Conservation (phyloP, 2,797 vertebrate species). For the Thripadectes ignobilis region DNA sequence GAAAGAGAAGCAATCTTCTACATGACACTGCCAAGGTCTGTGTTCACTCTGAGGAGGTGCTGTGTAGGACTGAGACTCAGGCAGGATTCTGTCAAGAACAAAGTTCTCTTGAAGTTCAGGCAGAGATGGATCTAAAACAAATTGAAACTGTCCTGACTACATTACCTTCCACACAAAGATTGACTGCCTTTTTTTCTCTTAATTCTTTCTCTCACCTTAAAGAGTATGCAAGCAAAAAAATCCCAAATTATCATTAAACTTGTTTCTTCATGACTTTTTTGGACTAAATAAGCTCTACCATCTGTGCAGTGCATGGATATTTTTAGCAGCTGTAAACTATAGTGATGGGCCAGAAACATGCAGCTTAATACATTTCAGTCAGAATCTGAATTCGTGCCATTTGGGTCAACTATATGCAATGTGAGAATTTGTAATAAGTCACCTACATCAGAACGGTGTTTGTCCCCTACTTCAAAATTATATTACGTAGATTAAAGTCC, state of each 20-base stretch:
- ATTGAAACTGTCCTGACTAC: background rate
- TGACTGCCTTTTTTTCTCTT: background rate
- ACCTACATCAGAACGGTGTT: background rate
- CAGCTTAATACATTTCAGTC: background rate
- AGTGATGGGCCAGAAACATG: background rate
- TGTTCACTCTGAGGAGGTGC: background rate
- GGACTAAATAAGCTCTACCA: background rate
- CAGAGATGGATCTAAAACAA: background rate
- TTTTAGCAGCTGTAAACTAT: constrained; percentile 7
- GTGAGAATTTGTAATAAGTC: background rate
- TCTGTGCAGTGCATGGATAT: background rate
- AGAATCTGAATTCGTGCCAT: constrained; percentile 1
- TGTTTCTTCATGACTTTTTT: background rate
- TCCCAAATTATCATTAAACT: background rate
- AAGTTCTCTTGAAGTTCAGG: background rate
- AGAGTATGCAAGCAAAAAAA: background rate
- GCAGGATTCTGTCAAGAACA: background rate
- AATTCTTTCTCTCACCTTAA: background rate
- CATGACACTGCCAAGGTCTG: background rate
- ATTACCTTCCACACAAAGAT: background rate
- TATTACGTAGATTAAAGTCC: background rate
- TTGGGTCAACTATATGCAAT: background rate
- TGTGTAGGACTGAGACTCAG: background rate
- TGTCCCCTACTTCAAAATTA: background rate
- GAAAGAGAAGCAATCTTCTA: background rate